Base-by-base conservation (phyloP, 2,888 invertebrate genomes). In the Oscheius sp. region DNA sequence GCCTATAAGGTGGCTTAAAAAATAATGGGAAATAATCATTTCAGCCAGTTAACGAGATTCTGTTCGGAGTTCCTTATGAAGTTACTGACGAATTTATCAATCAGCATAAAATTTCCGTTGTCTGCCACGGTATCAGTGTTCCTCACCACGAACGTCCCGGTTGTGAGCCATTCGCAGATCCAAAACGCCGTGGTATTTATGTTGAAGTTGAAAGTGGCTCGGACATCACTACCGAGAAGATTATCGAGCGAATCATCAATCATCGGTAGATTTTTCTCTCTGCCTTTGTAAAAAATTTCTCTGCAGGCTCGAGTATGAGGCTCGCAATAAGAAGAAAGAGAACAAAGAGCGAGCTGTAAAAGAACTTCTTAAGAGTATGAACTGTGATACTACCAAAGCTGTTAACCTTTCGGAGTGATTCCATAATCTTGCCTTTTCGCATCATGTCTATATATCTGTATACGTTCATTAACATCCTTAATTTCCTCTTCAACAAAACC, bases 21-120 rank as follows among this genome's bases (percentile, higher is more conserved):
- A 14, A 28, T 20, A 17, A 2, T 32, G 1, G 14, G 9, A 54
- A 2, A 6, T 5, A 4, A 17, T 22, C 32, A 17, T 63, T 28
- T 63, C 89, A 95, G 93, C 95, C 94, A 86, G 97, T 97, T 1
- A 93, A 93, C 78, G 97, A 98, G 88, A 98, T 98, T 26, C 95
- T 98, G 28, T 97, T 99, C 85, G 97, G 97, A 8, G 97, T 98
- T 0, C 98, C 98, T 0, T 96, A 95, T 87, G 90, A 91, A 71
- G 94, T 98, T 49, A 93, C 94, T 0, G 90, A 91, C 56, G 94
- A 96, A 68, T 89, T 98, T 54, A 92, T 98, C 91, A 93, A 95
- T 67, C 96, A 97, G 87, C 96, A 98, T 86, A 91, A 91, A 80
- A 86, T 83, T 33, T 69, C 71, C 68, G 78, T 64, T 1, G 64